Conservation (phyloP, 30 jellyfish, hydroid and myxozoan genomes). For the Clytia hemisphaerica region DNA sequence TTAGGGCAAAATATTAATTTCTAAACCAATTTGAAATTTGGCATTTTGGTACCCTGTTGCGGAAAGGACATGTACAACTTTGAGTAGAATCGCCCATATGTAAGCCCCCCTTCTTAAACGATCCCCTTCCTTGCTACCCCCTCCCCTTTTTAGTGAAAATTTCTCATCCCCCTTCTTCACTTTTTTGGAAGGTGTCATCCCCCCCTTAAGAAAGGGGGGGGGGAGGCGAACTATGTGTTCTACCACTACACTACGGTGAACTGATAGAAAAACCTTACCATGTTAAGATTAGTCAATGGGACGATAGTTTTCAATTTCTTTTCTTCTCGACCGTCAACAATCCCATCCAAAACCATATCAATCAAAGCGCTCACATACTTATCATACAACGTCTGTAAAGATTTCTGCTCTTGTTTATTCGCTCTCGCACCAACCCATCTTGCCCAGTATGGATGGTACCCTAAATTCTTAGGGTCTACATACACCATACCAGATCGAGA, state of each 20-base stretch:
- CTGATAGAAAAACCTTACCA: constrained; percentile 41
- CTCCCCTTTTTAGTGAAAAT: no score
- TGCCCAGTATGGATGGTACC: constrained; percentile 93
- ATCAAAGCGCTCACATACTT: constrained; percentile 82
- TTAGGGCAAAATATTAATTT: no score
- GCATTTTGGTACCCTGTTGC: no score
- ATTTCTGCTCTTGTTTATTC: constrained; percentile 65
- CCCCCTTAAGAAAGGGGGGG: no score
- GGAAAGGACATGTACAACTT: no score
- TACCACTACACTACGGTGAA: not conserved
- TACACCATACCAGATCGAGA: constrained; percentile 99
- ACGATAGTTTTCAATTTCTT: constrained; percentile 59
- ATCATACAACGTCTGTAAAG: constrained; percentile 45
- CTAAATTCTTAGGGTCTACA: constrained; percentile 99
- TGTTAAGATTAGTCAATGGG: constrained; percentile 86
- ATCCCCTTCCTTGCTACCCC: no score
- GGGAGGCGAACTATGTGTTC: no score
- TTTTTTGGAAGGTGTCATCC: no score
- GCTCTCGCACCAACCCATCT: constrained; percentile 77
- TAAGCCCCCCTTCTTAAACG: no score
- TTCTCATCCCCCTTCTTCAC: no score
- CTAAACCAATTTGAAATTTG: no score
- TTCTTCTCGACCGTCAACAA: constrained; percentile 93
- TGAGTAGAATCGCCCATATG: no score
- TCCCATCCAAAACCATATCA: constrained; percentile 84